Base-by-base conservation (phyloP, 2,113 vertebrate species). In the Hucho hucho region DNA sequence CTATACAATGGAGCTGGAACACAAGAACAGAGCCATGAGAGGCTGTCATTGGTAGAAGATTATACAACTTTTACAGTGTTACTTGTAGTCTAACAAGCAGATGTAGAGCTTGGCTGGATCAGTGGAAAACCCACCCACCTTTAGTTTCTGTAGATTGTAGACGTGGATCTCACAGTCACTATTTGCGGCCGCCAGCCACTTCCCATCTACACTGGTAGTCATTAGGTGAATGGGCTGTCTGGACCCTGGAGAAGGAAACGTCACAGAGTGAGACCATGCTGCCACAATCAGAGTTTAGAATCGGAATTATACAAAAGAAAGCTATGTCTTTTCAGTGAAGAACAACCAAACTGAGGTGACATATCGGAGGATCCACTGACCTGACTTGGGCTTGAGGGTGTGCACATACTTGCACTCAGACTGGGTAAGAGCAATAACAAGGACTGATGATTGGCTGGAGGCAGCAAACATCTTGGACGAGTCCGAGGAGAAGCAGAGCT, bases 401-500 rank as follows among this genome's bases (percentile, higher is more conserved):
- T 92, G 92, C 58, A 95, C 76, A 70, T 93, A 88, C 79, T 91
- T 95, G 89, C 95, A 96, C 75, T 83, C 86, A 0, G 74, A 79
- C 47, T 92, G 92, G 73, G 79, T 83, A 18, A 99, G 89, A 37
- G 89, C 80, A 0, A 95, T 64, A 1, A 96, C 43, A 0, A 96
- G 80, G 0, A 99, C 88, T 0, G 91, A 90, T 0, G 95, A 94
- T 0, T 56, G 84, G 16, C 85, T 85, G 0, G 94, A 95, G 24
- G 95, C 94, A 0, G 95, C 89, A 0, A 96, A 96, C 58, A 99
- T 93, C 29, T 81, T 90, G 72, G 89, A 64, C 14, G 98, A 97
- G 87, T 98, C 93, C 0, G 93, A 72, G 2, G 96, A 96, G 90
- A 97, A 99, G 83, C 96, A 93, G 59, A 99, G 93, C 84, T 95